These are phyloP conservation scores for Tiphia femorata DNA, from an alignment of 2,888 invertebrate species.

Conservation along the genomic window DNA sequence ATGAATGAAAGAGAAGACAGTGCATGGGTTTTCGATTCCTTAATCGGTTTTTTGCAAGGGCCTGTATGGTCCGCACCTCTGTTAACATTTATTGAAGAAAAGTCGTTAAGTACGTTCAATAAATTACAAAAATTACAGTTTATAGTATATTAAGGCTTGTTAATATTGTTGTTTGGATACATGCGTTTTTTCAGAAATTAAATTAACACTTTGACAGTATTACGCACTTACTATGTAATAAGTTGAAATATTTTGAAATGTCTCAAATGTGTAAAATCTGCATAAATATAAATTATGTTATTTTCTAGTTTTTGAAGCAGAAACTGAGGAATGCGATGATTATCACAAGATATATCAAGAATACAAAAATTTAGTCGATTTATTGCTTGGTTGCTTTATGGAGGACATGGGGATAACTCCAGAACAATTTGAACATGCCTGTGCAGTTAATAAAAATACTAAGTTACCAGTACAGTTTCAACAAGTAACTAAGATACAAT, in stretches of 20 bases:
- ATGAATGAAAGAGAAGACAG: constrained; percentile 73
- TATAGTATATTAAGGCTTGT: too few species aligned
- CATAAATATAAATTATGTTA: not conserved
- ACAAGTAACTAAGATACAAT: constrained; percentile 70
- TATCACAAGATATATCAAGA: constrained; percentile 85
- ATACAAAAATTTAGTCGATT: constrained; percentile 91
- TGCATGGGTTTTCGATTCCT: constrained; percentile 92
- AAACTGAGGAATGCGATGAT: constrained; percentile 79
- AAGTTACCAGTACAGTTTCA: constrained; percentile 72
- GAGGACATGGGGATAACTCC: constrained; percentile 91
- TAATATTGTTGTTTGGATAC: too few species aligned
- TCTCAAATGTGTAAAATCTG: not conserved
- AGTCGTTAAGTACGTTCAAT: constrained; percentile 83
- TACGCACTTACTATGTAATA: not conserved
- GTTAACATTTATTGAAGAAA: constrained; percentile 92
- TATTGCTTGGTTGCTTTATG: constrained; percentile 92
- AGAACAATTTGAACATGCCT: constrained; percentile 89
- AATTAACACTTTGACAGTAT: not conserved
- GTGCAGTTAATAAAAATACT: constrained; percentile 70
- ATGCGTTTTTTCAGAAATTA: too few species aligned
- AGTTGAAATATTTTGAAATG: not conserved
- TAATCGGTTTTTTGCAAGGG: constrained; percentile 91
- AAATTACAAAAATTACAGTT: not conserved
- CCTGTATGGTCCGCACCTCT: constrained; percentile 94
- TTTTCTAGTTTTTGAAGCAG: constrained; percentile 87